Evolutionary conservation across 2,888 invertebrate species (phyloP), one percentile per base, ranked within the genome.

Genomic region (Tanytarsus gracilentus): DNA sequence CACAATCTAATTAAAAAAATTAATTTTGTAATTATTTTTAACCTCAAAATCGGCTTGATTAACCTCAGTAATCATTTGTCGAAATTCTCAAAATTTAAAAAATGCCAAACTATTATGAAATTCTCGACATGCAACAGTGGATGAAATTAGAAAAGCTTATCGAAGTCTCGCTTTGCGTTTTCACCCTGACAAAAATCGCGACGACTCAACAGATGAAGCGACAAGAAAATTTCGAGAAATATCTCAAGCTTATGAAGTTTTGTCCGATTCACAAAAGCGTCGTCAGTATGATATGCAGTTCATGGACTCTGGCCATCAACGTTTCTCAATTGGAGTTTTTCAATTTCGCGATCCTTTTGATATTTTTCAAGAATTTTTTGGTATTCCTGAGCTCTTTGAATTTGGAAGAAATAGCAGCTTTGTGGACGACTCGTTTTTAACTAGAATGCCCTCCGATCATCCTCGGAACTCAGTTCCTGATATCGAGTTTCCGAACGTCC

Each of bases 231-330:
- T 50, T 25, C n/a, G 29, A 8, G 50, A 50, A 50, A 50, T 50
- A 6, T 50, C 50, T n/a, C 25, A 50, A 29, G 50, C 50, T 2
- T 50, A 50, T n/a, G 50, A 50, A 50, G 27, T 50, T 14, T 8
- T 50, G 1, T 50, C 27, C 14, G 14, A 50, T 50, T 27, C 50
- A 4, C 14, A 6, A n/a, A 25, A 23, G 25, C 50, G 50, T 16
- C 26, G 26, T 7, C 27, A 50, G 27, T 50, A 50, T 50, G 50
- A 50, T 27, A 11, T 44, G 4, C 23, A 44, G 23, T 44, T 44
- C 11, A 18, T 7, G 8, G 9, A 21, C 23, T 21, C 23, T 23
- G 18, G 21, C 4, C 44, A 21, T 2, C 40, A 23, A 5, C 21
- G 23, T 2, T 23, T 11, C 9, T 23, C 23, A 18, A 36, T n/a